Evolutionary conservation across 1,140 invertebrate genomes (phyloP), one percentile per base, ranked within the genome.

Genomic region (Drosophila sp.): DNA sequence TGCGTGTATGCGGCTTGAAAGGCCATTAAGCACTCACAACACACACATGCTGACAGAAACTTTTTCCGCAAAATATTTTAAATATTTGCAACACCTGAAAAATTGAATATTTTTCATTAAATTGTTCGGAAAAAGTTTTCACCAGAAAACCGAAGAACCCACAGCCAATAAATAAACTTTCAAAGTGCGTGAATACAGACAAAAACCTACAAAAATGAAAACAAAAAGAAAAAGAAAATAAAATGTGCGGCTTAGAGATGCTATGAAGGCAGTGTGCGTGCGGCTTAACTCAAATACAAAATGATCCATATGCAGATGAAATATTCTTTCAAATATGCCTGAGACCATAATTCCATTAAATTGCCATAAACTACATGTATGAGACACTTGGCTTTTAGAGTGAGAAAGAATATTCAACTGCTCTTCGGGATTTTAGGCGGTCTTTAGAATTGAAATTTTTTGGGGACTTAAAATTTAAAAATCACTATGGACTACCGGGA

Each of bases 61-160:
- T 83, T 78, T 32, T 60, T 29, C 47, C 44, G 60, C 80, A 47
- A 70, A 82, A 75, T 87, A 66, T 79, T 58, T 58, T 87, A 76
- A 86, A 86, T 86, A 86, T 87, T 78, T 83, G 76, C 76, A 89
- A 87, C 83, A 87, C 76, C 84, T 87, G 84, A 89, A 83, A 77
- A 89, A 89, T 87, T 89, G 84, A 87, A 87, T 87, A 87, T 89
- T 80, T 76, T 89, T 87, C 79, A 89, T 89, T 87, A 89, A 89
- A 87, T 40, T 89, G 82, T 86, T 81, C 44, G n/a, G 44, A 50
- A 64, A 74, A 86, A 85, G 83, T 81, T 79, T 79, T 30, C 11
- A 47, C 17, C 27, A 57, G 27, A 25, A 30, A 33, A 27, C 29
- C 6, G 38, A 55, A 66, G 55, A 47, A 70, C 55, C 66, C 66